Conservation (phyloP, 2,113 vertebrate species). For the Sinocyclocheilus grahami region DNA sequence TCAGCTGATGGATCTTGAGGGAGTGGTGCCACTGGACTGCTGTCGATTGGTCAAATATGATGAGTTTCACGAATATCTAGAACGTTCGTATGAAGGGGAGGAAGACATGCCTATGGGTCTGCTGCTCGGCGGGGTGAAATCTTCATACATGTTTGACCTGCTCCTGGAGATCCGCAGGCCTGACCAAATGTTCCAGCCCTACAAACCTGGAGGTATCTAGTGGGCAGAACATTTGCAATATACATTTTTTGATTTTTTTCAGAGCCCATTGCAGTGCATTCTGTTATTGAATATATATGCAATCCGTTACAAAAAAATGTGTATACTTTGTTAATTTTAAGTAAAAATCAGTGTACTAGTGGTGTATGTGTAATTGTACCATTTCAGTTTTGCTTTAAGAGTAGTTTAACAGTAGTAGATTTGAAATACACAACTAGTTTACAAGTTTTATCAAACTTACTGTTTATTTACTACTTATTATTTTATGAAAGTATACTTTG, state of each 20-base stretch:
- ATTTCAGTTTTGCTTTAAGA: too few species aligned
- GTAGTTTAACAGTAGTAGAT: not conserved
- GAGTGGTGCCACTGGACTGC: constrained; percentile 84
- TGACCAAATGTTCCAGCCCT: constrained; percentile 93
- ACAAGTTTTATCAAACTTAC: not conserved
- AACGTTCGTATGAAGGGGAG: constrained; percentile 94
- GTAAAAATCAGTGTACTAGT: not conserved
- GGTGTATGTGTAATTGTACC: not conserved
- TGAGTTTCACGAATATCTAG: constrained; percentile 98
- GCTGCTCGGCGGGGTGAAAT: constrained; percentile 94
- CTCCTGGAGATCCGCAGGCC: constrained; percentile 90
- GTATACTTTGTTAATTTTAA: too few species aligned
- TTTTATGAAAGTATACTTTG: not conserved
- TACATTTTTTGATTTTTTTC: not conserved
- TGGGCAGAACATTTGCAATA: not conserved
- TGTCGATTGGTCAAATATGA: constrained; percentile 98
- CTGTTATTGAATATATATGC: too few species aligned
- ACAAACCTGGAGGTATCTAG: constrained; percentile 94
- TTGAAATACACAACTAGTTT: not conserved
- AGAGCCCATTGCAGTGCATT: too few species aligned
- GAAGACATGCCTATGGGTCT: constrained; percentile 94
- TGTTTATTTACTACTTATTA: not conserved
- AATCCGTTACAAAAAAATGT: too few species aligned
- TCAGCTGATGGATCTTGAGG: constrained; percentile 93
- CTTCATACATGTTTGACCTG: constrained; percentile 98